These are phyloP conservation scores for Lacerta viridis DNA, from an alignment of 2,797 vertebrate genomes.

Conservation along the genomic window DNA sequence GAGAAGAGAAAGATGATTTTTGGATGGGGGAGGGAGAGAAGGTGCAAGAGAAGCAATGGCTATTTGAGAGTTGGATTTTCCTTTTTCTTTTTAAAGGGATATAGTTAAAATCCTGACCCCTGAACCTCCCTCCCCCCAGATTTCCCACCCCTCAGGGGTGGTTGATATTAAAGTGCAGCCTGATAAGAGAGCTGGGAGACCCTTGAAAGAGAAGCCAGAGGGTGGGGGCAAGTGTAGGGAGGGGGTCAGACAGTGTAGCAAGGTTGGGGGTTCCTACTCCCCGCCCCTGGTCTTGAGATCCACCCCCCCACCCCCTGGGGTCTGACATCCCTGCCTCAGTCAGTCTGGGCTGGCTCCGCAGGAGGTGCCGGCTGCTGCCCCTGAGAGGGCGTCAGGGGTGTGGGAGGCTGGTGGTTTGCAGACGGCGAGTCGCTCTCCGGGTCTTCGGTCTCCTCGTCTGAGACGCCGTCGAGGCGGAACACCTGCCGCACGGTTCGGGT, in stretches of 20 bases:
- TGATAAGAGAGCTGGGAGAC: conserved; percentile 12
- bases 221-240: neutral
- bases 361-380: conserved; percentile 40
- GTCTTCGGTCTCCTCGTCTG: conserved; percentile 84
- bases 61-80: conserved; percentile 3
- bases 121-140: neutral
- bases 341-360: conserved; percentile 23
- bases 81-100: neutral
- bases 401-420: conserved; percentile 28
- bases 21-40: neutral
- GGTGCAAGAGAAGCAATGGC: conserved; percentile 22
- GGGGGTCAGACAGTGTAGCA: conserved; percentile 1
- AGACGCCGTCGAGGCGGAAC: conserved; percentile 90
- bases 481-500: conserved; percentile 89
- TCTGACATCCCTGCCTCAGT: conserved; percentile 17
- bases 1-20: neutral
- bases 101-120: conserved; percentile 29
- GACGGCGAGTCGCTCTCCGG: conserved; percentile 51
- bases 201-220: neutral
- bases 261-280: conserved; percentile 19
- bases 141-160: conserved; percentile 43
- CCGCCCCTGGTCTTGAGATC: neutral
- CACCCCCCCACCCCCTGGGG: neutral
- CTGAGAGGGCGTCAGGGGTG: conserved; percentile 33
- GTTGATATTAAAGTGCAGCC: conserved; percentile 50